A percentile compares a stretch with the other conserved stretches of the same genome.
phyloP scores from a whole-genome alignment of 2,113 vertebrate species.

The Scolopax mira region DNA sequence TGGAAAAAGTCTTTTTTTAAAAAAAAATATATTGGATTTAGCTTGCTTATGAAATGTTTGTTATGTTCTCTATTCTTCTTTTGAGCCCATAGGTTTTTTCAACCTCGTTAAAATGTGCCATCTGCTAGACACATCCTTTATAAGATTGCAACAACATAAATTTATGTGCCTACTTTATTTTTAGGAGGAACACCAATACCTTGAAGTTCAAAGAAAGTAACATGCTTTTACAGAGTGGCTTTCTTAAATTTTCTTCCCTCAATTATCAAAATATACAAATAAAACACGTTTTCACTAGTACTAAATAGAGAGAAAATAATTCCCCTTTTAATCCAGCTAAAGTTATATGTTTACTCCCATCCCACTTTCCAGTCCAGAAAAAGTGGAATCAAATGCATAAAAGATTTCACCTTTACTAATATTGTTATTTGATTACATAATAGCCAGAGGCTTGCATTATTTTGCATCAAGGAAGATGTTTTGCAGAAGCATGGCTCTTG shows the following conservation, averaged over 20 bases:
- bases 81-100: background rate
- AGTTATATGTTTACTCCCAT: background rate
- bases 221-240: background rate
- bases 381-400: background rate
- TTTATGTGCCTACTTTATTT: background rate
- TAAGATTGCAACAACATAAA: conserved; percentile 19
- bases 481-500: background rate
- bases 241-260: background rate
- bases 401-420: background rate
- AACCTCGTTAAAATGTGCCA: conserved; percentile 12
- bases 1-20: background rate
- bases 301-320: background rate
- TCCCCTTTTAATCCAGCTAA: background rate
- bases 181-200: background rate
- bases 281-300: background rate
- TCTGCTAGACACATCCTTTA: conserved; percentile 20
- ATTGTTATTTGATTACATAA: background rate
- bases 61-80: background rate
- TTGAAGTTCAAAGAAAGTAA: conserved; percentile 17
- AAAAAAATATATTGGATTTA: conserved; percentile 18
- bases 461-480: background rate
- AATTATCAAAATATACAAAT: background rate
- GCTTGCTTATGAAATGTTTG: background rate
- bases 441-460: background rate
- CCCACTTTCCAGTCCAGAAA: background rate